phyloP scores from a whole-genome alignment of 2,113 vertebrate genomes.

The Leptosomus discolor region DNA sequence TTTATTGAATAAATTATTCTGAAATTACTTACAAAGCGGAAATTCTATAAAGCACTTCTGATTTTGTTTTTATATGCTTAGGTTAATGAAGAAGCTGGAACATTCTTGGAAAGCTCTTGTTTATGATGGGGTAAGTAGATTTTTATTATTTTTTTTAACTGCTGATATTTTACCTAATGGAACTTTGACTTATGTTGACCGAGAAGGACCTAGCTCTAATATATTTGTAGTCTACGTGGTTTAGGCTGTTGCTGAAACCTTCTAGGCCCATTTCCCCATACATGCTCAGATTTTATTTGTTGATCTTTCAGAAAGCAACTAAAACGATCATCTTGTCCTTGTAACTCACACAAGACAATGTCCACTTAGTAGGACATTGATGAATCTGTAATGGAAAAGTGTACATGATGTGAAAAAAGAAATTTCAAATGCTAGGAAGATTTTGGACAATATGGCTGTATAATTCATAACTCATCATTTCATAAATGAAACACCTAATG shows the following conservation, averaged over 20 bases:
- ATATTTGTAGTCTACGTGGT: neutral
- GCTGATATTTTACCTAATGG: neutral
- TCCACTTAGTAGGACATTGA: neutral
- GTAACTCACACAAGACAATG: neutral
- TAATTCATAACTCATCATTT: neutral
- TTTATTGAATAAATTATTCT: neutral
- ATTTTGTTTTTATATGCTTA: constrained; percentile 51
- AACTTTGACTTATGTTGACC: neutral
- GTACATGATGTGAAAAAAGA: neutral
- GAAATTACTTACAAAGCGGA: neutral
- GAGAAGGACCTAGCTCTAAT: neutral
- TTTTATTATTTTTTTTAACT: neutral
- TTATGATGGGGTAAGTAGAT: constrained; percentile 91
- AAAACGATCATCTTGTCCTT: neutral
- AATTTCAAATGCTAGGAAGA: neutral
- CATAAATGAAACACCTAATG: neutral
- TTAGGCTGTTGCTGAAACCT: neutral
- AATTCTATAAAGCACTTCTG: neutral
- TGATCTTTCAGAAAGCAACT: neutral
- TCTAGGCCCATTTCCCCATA: neutral
- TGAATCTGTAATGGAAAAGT: neutral
- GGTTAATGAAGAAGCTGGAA: constrained; percentile 97
- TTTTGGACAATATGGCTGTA: neutral
- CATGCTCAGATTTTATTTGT: neutral
- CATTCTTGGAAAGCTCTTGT: constrained; percentile 99